Percentiles rank a stretch among this genome's conserved stretches.
Conservation (phyloP, 2,888 invertebrate genomes). For the Pilophorus perplexus region DNA sequence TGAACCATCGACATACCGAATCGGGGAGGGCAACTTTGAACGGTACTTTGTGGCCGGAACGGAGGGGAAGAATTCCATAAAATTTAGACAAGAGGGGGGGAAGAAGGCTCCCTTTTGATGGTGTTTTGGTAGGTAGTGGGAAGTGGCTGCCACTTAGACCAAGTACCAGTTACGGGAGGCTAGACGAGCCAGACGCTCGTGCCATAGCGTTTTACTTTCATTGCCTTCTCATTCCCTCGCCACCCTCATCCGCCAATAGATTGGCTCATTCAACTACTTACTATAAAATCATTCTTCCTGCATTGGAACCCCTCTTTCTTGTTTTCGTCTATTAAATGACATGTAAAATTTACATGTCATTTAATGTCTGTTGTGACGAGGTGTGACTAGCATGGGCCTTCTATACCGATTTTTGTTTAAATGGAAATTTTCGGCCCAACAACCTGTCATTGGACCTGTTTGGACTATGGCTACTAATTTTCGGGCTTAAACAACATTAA, state of each 20-base stretch:
- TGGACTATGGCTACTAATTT: too few relatives aligned
- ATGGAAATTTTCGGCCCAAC: too few relatives aligned
- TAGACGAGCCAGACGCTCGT: constrained; percentile 34
- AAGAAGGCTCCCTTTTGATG: background rate
- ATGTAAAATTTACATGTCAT: too few relatives aligned
- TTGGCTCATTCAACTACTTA: too few relatives aligned
- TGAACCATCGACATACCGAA: background rate
- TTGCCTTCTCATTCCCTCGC: constrained; percentile 25
- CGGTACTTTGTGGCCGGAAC: constrained; percentile 20
- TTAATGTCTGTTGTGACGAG: too few relatives aligned
- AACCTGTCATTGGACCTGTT: too few relatives aligned
- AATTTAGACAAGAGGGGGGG: constrained; percentile 33
- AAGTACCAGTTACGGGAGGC: constrained; percentile 36
- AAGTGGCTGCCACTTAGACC: constrained; percentile 37
- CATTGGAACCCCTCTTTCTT: too few relatives aligned
- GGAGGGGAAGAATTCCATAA: constrained; percentile 20
- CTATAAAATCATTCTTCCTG: too few relatives aligned
- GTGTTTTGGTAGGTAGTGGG: constrained; percentile 13
- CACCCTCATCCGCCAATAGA: background rate
- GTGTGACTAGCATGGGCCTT: too few relatives aligned
- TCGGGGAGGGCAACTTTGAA: background rate
- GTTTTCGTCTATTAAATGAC: too few relatives aligned
- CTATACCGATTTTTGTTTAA: too few relatives aligned
- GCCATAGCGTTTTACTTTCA: constrained; percentile 37
- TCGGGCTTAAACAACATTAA: too few relatives aligned